A percentile compares a stretch with the other conserved stretches of the same genome.
phyloP scores from a whole-genome alignment of 2,888 invertebrate species.

The Acronicta alni region DNA sequence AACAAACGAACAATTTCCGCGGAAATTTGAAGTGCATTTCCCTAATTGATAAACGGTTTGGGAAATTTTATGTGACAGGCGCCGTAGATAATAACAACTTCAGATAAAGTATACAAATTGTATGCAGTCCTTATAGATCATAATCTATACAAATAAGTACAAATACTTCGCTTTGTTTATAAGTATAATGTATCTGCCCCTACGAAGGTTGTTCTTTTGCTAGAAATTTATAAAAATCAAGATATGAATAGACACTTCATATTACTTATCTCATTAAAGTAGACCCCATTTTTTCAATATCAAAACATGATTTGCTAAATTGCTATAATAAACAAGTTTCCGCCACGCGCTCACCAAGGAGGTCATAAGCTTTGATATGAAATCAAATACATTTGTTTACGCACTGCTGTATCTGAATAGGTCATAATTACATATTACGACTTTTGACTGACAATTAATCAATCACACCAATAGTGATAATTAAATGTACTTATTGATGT shows the following conservation, averaged over 20 bases:
- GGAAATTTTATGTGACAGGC: slow-evolving; percentile 7
- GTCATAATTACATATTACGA: slow-evolving; percentile 38
- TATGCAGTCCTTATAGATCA: no score
- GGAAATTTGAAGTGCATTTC: slow-evolving; percentile 23
- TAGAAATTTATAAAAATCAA: no score
- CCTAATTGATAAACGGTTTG: slow-evolving; percentile 28
- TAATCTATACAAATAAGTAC: no score
- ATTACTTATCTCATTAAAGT: no score
- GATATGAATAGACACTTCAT: no score
- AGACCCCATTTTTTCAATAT: no score
- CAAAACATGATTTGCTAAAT: slow-evolving; percentile 6
- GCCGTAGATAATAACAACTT: slow-evolving; percentile 8
- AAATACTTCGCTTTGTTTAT: no score
- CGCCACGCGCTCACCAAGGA: slow-evolving; percentile 30
- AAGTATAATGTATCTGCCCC: no score
- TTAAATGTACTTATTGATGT: slow-evolving; percentile 5
- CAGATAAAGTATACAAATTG: no score
- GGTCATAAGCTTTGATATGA: slow-evolving; percentile 45
- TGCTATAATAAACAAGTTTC: slow-evolving; percentile 14
- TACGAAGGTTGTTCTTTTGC: no score
- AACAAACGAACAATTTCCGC: slow-evolving; percentile 16
- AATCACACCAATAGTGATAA: slow-evolving; percentile 20
- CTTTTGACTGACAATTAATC: slow-evolving; percentile 33
- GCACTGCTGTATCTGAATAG: slow-evolving; percentile 26
- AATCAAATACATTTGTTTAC: slow-evolving; percentile 43